Percentiles rank a stretch among this genome's conserved stretches.
These are phyloP conservation scores for Nomada goodeniana DNA, from an alignment of 2,888 invertebrate species.

Conservation along the genomic window DNA sequence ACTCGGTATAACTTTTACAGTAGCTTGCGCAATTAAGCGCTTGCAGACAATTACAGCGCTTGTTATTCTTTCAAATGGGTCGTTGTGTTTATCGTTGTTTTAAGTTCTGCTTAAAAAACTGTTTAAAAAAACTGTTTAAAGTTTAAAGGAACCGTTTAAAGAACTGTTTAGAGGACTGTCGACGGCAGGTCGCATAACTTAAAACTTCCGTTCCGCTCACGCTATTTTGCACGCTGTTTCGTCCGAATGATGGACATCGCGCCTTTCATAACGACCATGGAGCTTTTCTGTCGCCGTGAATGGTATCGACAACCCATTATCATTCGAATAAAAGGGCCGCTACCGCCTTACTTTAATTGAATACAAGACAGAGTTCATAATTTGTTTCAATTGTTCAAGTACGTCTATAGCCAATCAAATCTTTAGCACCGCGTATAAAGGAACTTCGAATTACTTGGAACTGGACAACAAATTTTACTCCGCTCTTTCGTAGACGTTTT, in stretches of 20 bases:
- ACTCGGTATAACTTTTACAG: slow-evolving; percentile 33
- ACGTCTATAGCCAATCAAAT: no score
- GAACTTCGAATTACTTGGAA: no score
- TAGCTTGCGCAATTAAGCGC: slow-evolving; percentile 42
- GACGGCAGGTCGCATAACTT: slow-evolving; percentile 68
- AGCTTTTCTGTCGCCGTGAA: background rate
- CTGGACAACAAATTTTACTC: background rate
- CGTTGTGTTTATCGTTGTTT: slow-evolving; percentile 62
- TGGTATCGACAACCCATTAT: slow-evolving; percentile 35
- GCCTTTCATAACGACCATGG: slow-evolving; percentile 35
- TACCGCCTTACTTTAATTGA: background rate
- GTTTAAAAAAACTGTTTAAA: slow-evolving; percentile 57
- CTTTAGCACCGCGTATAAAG: no score
- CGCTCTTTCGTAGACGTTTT: no score
- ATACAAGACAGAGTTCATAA: background rate
- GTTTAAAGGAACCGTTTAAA: slow-evolving; percentile 46
- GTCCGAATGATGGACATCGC: slow-evolving; percentile 39
- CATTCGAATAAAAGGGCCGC: background rate
- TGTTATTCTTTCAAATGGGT: slow-evolving; percentile 63
- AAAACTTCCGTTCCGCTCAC: slow-evolving; percentile 59
- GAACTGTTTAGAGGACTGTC: slow-evolving; percentile 62
- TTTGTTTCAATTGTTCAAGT: background rate
- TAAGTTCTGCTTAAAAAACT: slow-evolving; percentile 45
- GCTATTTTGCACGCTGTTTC: slow-evolving; percentile 65
- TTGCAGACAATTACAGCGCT: slow-evolving; percentile 53